Evolutionary conservation across 2,888 invertebrate genomes (phyloP).

Genomic region (Zelleria hepariella): DNA sequence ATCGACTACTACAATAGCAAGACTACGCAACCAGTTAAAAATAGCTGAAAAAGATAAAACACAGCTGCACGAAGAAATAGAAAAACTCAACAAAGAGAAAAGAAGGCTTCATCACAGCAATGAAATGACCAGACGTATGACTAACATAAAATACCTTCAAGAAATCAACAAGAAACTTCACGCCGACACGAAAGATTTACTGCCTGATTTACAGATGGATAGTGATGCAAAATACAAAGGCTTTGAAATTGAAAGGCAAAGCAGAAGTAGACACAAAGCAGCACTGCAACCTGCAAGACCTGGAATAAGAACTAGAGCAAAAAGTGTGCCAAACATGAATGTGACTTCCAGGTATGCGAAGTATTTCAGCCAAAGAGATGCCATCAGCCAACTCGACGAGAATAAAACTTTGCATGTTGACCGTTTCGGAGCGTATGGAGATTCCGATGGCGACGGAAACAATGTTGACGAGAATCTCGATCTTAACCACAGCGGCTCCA

Average conservation of each 20-base stretch:
- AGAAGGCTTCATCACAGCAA: slow-evolving; percentile 74
- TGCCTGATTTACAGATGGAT: slow-evolving; percentile 34
- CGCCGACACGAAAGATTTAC: slow-evolving; percentile 41
- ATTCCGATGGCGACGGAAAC: slow-evolving; percentile 23
- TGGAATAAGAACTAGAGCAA: slow-evolving; percentile 43
- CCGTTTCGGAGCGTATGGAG: slow-evolving; percentile 19
- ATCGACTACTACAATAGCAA: slow-evolving; percentile 79
- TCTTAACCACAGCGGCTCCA: slow-evolving; percentile 17
- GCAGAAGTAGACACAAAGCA: slow-evolving; percentile 34
- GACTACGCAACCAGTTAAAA: slow-evolving; percentile 81
- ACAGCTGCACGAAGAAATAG: slow-evolving; percentile 75
- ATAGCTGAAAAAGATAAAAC: slow-evolving; percentile 79
- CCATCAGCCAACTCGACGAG: slow-evolving; percentile 39
- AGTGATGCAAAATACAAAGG: slow-evolving; percentile 50
- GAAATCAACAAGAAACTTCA: slow-evolving; percentile 77
- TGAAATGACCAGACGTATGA: slow-evolving; percentile 65
- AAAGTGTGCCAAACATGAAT: slow-evolving; percentile 66
- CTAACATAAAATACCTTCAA: slow-evolving; percentile 82
- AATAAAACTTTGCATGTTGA: slow-evolving; percentile 25
- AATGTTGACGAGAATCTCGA: slow-evolving; percentile 7
- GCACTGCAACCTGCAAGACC: slow-evolving; percentile 17
- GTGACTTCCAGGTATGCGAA: slow-evolving; percentile 64
- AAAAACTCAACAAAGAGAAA: slow-evolving; percentile 77
- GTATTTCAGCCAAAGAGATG: slow-evolving; percentile 63
- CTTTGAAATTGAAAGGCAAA: slow-evolving; percentile 56